phyloP scores from a whole-genome alignment of 2,797 vertebrate species.

The Micrastur ruficollis region DNA sequence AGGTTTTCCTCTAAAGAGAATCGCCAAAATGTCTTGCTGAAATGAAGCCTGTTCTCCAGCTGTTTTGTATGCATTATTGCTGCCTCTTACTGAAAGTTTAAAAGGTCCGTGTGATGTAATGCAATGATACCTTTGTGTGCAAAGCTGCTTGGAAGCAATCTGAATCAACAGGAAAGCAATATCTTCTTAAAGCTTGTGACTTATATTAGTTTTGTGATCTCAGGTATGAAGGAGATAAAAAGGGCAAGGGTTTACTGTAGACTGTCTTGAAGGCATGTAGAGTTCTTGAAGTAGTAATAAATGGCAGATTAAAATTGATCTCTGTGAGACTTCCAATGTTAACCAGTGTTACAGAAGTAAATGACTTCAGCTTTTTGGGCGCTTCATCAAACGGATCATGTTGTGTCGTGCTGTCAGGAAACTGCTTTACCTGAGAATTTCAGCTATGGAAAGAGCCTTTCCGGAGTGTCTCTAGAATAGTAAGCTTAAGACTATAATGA shows the following conservation, averaged over 20 bases:
- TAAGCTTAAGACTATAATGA: neutral
- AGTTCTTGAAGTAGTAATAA: slow-evolving; percentile 51
- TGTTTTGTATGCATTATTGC: slow-evolving; percentile 22
- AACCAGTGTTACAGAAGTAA: neutral
- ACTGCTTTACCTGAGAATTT: neutral
- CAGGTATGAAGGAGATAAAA: slow-evolving; percentile 61
- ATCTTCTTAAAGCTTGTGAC: slow-evolving; percentile 43
- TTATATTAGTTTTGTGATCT: slow-evolving; percentile 59
- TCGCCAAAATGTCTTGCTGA: neutral
- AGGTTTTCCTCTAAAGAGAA: neutral
- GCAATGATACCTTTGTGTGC: slow-evolving; percentile 34
- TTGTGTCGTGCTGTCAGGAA: neutral
- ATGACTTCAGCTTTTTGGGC: neutral
- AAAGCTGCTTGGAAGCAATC: slow-evolving; percentile 31
- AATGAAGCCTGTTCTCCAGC: neutral
- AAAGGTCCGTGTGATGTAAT: slow-evolving; percentile 16
- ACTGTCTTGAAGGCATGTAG: slow-evolving; percentile 27
- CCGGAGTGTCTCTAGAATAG: neutral
- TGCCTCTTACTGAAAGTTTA: slow-evolving; percentile 2
- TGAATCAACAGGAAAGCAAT: slow-evolving; percentile 44
- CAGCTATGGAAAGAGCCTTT: neutral
- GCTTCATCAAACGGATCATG: neutral
- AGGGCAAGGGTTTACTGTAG: slow-evolving; percentile 51
- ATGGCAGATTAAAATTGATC: slow-evolving; percentile 42
- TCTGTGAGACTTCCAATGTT: neutral